phyloP scores from a whole-genome alignment of 2,888 invertebrate genomes.

The Aphodius sticticus region DNA sequence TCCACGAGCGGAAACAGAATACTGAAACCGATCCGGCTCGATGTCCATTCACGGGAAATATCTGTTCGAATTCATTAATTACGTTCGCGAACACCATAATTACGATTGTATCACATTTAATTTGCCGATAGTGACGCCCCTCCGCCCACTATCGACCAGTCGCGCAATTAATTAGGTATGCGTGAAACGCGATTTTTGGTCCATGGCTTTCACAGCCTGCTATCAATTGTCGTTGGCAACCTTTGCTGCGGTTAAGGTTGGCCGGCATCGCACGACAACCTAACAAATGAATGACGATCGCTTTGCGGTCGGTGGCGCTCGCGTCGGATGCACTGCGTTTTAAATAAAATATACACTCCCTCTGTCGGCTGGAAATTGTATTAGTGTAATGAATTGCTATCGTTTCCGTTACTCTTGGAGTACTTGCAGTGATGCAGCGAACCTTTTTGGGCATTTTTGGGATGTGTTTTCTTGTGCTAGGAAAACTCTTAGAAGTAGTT shows the following conservation, averaged over 20 bases:
- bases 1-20: background rate
- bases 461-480: background rate
- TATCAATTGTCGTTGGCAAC: background rate
- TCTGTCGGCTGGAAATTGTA: background rate
- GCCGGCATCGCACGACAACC: background rate
- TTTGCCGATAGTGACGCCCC: background rate
- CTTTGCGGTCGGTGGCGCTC: background rate
- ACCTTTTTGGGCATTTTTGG: background rate
- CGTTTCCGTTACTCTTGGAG: background rate
- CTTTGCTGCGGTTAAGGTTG: background rate
- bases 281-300: conserved; percentile 4
- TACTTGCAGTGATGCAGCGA: background rate
- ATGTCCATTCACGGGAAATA: background rate
- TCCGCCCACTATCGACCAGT: background rate
- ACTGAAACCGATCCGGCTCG: background rate
- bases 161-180: background rate
- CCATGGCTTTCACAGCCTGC: background rate
- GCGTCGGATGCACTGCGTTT: background rate
- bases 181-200: background rate
- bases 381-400: background rate
- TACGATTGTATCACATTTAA: conserved; percentile 4
- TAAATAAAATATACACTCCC: background rate
- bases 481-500: background rate
- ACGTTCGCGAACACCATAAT: background rate
- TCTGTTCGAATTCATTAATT: background rate